Conservation (phyloP, 2,113 vertebrate species). For the Antennarius striatus region DNA sequence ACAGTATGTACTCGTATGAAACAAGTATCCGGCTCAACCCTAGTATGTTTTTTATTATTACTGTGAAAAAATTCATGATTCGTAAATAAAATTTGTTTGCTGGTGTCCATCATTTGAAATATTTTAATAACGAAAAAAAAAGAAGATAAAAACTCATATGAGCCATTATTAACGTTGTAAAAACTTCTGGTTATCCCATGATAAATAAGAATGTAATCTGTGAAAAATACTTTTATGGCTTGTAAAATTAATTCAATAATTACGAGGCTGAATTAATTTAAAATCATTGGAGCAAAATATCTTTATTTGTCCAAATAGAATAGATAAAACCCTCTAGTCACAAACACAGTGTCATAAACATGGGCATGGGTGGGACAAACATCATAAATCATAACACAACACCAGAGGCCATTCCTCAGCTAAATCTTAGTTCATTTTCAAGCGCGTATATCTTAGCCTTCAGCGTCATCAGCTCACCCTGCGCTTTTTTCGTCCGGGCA, state of each 20-base stretch:
- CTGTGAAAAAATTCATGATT: no score
- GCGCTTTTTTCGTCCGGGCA: slow-evolving; percentile 85
- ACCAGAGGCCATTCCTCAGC: slow-evolving; percentile 67
- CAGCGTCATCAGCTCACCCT: slow-evolving; percentile 86
- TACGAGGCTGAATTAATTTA: no score
- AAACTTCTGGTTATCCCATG: no score
- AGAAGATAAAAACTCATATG: no score
- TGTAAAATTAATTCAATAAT: neutral
- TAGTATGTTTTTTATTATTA: no score
- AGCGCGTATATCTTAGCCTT: slow-evolving; percentile 91
- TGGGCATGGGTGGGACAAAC: neutral
- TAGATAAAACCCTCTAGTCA: slow-evolving; percentile 7
- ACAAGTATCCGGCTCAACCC: no score
- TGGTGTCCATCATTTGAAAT: no score
- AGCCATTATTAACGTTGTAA: no score
- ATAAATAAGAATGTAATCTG: neutral
- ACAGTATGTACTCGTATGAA: no score
- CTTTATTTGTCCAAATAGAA: slow-evolving; percentile 49
- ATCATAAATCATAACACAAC: neutral
- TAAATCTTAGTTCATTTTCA: slow-evolving; percentile 87
- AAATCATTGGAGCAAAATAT: neutral
- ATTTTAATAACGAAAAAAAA: no score
- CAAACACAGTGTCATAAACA: slow-evolving; percentile 13
- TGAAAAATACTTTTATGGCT: neutral
- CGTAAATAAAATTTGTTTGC: no score